Base-by-base conservation (phyloP, 2,888 invertebrate species). In the Drosophila nigritarsus region DNA sequence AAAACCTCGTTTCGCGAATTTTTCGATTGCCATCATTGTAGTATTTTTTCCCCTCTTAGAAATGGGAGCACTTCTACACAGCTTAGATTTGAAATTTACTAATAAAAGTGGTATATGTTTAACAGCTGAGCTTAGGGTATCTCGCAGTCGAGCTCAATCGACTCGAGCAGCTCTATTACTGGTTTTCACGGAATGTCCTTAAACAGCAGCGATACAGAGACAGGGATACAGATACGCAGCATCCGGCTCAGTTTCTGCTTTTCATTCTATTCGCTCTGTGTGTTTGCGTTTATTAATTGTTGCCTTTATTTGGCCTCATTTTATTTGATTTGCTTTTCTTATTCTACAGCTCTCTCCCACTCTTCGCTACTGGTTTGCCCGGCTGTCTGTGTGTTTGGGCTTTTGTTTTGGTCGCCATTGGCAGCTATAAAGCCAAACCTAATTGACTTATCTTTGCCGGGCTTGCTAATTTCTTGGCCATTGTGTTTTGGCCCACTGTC, bases 341-440 rank as follows among this genome's bases (percentile, higher is more conserved):
- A 58, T 75, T 72, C 65, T 56, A 69, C 48, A 56, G 55, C 60
- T 63, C 51, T 38, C 45, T 20, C 58, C 49, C 30, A 18, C 51
- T 56, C 36, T 15, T 20, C 38, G 36, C 20, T 8, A 8, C 45
- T 24, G 24, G 11, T 50, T 48, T 20, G 13, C 24, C 15, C 11
- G 20, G 24, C 15, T 40, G 38, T 30, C 36, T 53, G 50, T 51
- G 63, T 64, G 65, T 63, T 65, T 65, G 71, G 73, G 75, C 72
- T 76, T 81, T 82, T 89, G 77, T 82, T 83, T 75, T 74, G 80
- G 82, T 75, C 84, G 74, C 84, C 74, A 77, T 74, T 77, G 78
- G 87, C 80, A 74, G 90, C 90, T 86, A 90, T 89, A 90, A 89
- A 90, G 89, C 90, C 89, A 89, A 89, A 90, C 90, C 89, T 89